Base-by-base conservation (phyloP, 2,797 vertebrate species). In the Craterocephalus amniculus region DNA sequence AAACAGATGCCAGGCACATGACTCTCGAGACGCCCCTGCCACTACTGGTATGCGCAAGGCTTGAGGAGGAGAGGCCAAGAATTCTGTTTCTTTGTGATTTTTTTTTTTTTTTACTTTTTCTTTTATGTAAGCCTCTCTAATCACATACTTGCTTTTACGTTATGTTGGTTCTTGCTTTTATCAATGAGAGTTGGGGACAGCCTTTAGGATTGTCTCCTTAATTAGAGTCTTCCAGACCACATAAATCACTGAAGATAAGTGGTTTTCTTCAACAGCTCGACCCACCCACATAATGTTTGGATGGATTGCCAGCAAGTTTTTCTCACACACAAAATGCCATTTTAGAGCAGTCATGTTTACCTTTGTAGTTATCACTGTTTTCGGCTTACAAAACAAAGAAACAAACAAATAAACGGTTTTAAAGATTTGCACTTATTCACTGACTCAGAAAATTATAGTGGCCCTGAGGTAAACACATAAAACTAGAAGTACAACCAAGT, bases 1-100 rank as follows among this genome's bases (percentile, higher is more conserved):
- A 80, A 70, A 77, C 76, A 58, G 66, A 62, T 74, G 76, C 83
- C 67, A 76, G 74, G 79, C 93, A 92, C 93, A 94, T 95, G 94
- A 94, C 83, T 80, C 48, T 27, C 32, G 18, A 67, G 69, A 79
- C 70, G n/a, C 45, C 66, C 34, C 57, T 57, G 34, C 67, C 72
- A 35, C 43, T 16, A 13, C 79, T 85, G 84, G 70, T 66, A 86
- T 90, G 81, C 61, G 81, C 61, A 69, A 77, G 63, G 32, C 36
- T 55, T 38, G 56, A 55, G 5, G 31, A 66, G 54, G 58, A 63
- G 29, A 60, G 67, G 59, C 51, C 0, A 3, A 12, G 14, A 54
- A 26, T 2, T 34, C 13, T 34, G 54, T 38, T 64, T 36, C 62
- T 56, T 12, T 52, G 52, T n/a, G 16, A 24, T 35, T 62, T 45